Base-by-base conservation (phyloP, 2,888 invertebrate species). In the Argynnis bischoffii region DNA sequence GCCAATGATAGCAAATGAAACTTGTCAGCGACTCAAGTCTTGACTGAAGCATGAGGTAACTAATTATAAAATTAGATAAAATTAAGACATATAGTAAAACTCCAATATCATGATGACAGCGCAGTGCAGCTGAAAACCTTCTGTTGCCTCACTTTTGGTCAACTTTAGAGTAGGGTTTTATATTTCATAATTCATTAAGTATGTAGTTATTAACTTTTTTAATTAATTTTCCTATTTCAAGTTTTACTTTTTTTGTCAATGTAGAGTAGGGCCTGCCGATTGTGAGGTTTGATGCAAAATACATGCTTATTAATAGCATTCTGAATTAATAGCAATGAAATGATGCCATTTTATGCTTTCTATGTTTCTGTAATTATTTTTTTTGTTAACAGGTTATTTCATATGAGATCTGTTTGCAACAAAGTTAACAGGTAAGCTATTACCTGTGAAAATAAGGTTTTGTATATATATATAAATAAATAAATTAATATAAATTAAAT, bases 51-150 rank as follows among this genome's bases (percentile, higher is more conserved):
- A 50, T 35, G 31, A 16, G n/a, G 31, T 16, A 56, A 26, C 8
- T 26, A 21, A 26, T 11, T 26, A 11, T 18, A 18, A 41, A 18
- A 21, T 21, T 21, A 18, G 8, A 1, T 35, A 57, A 3, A 15
- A n/a, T 59, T 55, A 50, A 50, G 50, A 51, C 16, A 51, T 47
- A 11, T 41, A 11, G 11, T 41, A 0, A 11, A 41, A 35, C 18
- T 47, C 31, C 14, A 55, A 3, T 21, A 47, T 66, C 15, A 59
- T 91, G 92, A 92, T 92, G 92, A 88, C 70, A 90, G 74, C 81
- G 92, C 91, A 92, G 92, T 92, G 92, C 92, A 92, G 80, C 92
- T 85, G 92, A 92, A 84, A 83, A 86, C 85, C 82, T 76, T 82
- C 79, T 76, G 88, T 88, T 85, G 82, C 74, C 85, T 87, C 85